Evolutionary conservation across 2,113 vertebrate species (phyloP).

Genomic region (Xyliphius kryptos): DNA sequence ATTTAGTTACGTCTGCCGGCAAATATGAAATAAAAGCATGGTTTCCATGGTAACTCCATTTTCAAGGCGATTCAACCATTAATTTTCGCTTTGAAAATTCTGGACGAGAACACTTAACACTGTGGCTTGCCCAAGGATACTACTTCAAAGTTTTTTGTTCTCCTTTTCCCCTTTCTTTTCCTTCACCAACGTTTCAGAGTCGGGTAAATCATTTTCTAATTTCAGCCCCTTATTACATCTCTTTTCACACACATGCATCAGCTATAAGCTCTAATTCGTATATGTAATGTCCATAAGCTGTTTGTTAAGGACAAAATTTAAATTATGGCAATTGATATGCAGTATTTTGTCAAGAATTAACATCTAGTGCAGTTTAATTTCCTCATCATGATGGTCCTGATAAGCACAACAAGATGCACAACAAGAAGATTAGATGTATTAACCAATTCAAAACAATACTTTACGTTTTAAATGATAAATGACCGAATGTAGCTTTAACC

Average conservation of each 20-base stretch:
- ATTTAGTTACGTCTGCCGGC: constrained; percentile 47
- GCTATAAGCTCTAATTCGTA: constrained; percentile 38
- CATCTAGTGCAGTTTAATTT: no score
- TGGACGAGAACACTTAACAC: constrained; percentile 50
- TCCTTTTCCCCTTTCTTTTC: constrained; percentile 21
- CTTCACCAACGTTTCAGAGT: constrained; percentile 48
- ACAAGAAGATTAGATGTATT: no score
- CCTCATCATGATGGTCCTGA: no score
- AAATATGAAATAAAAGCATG: constrained; percentile 52
- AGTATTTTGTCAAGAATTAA: constrained; percentile 8
- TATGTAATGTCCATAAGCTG: constrained; percentile 36
- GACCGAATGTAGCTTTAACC: no score
- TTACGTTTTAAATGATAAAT: no score
- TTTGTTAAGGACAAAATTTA: constrained; percentile 20
- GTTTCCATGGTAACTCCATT: constrained; percentile 69
- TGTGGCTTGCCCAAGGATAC: constrained; percentile 22
- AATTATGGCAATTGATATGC: constrained; percentile 10
- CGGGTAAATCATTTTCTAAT: constrained; percentile 50
- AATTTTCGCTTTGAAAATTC: constrained; percentile 60
- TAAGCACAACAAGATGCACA: no score
- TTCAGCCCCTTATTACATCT: constrained; percentile 43
- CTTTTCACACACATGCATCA: constrained; percentile 25
- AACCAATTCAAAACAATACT: no score
- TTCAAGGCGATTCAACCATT: constrained; percentile 62
- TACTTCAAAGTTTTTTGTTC: constrained; percentile 21